phyloP scores from a whole-genome alignment of 2,888 invertebrate species.

The Apamea anceps region DNA sequence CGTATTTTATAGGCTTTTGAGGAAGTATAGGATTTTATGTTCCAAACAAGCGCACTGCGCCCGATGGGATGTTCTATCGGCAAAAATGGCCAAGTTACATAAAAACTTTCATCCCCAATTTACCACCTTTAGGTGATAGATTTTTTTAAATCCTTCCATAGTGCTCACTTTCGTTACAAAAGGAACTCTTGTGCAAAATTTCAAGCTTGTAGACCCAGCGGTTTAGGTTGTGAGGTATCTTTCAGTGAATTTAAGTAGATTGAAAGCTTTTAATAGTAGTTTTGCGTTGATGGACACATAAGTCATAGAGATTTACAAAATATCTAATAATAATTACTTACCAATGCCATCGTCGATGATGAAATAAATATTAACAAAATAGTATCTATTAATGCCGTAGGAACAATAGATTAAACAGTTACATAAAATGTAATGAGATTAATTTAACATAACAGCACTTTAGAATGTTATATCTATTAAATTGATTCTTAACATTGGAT shows the following conservation, averaged over 20 bases:
- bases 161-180: neutral
- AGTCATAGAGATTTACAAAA: neutral
- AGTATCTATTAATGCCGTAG: neutral
- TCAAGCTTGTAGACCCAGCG: neutral
- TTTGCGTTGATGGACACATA: neutral
- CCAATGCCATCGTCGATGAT: neutral
- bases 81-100: too few species aligned
- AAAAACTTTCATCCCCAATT: neutral
- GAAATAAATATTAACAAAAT: neutral
- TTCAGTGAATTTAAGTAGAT: neutral
- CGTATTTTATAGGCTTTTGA: neutral
- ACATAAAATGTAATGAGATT: neutral
- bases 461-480: neutral
- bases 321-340: neutral
- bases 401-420: neutral
- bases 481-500: slow-evolving; percentile 16
- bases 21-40: neutral
- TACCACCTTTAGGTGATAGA: neutral
- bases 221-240: too few species aligned
- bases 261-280: neutral
- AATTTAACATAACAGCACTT: slow-evolving; percentile 3
- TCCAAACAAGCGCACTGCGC: neutral
- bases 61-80: too few species aligned
- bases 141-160: neutral
- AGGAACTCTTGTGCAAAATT: neutral